Percentiles rank a stretch among this genome's conserved stretches.
These are phyloP conservation scores for Lycocorax pyrrhopterus DNA, from an alignment of 2,113 vertebrate genomes.

Conservation along the genomic window DNA sequence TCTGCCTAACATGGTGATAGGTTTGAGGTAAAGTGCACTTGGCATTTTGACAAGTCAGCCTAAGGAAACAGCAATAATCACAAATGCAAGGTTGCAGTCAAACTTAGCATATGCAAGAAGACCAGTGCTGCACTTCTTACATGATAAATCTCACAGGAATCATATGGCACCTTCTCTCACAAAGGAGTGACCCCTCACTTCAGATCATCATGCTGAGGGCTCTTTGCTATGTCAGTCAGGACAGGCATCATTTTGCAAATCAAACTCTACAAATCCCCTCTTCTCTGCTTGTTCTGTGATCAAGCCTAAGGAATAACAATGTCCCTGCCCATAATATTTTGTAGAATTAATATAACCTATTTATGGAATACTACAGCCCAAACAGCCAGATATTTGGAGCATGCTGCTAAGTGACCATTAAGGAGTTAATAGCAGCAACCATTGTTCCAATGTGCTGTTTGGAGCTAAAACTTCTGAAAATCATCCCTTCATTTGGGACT, in stretches of 20 bases:
- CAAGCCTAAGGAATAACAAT: neutral
- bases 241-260: neutral
- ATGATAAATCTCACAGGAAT: neutral
- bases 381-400: neutral
- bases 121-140: neutral
- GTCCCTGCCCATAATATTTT: neutral
- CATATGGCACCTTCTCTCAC: neutral
- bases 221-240: neutral
- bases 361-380: neutral
- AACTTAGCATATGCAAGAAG: neutral
- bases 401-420: neutral
- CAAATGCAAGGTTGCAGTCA: neutral
- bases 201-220: neutral
- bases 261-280: neutral
- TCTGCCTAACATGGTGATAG: neutral
- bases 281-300: neutral
- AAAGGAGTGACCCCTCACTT: neutral
- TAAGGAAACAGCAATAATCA: neutral
- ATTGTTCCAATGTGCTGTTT: neutral
- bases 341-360: neutral
- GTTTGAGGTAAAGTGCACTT: neutral
- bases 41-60: neutral
- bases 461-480: neutral
- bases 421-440: neutral
- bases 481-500: neutral